These are phyloP conservation scores for Regulus satrapa DNA, from an alignment of 2,113 vertebrate genomes.

Conservation along the genomic window DNA sequence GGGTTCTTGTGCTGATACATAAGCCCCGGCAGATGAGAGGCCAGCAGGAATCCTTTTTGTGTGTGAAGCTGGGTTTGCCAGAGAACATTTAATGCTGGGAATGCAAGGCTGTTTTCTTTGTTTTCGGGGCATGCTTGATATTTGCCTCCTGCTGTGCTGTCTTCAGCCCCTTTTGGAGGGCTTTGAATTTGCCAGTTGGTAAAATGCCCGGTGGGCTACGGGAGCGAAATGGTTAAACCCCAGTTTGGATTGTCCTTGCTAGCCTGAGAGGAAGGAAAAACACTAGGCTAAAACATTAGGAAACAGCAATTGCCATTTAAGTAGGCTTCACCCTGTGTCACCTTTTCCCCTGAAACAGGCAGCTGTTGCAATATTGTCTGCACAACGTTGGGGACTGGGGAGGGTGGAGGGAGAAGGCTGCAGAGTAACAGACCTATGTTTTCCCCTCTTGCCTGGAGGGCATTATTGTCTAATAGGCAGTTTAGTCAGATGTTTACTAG, in stretches of 20 bases:
- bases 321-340: neutral
- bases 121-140: slow-evolving; percentile 23
- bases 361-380: neutral
- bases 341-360: neutral
- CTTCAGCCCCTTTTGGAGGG: neutral
- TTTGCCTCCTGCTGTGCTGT: slow-evolving; percentile 9
- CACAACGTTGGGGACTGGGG: neutral
- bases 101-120: neutral
- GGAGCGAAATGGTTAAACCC: neutral
- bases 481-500: slow-evolving; percentile 58
- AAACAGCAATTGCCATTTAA: neutral
- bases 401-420: neutral
- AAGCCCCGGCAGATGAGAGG: slow-evolving; percentile 57
- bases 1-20: slow-evolving; percentile 3
- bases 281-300: neutral
- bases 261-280: neutral
- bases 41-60: slow-evolving; percentile 50
- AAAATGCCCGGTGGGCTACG: neutral
- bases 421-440: neutral
- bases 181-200: neutral
- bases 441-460: slow-evolving; percentile 9
- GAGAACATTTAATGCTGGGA: slow-evolving; percentile 18
- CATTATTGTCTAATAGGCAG: slow-evolving; percentile 39
- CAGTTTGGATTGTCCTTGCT: neutral
- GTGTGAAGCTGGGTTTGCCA: neutral